phyloP scores from a whole-genome alignment of 2,113 vertebrate species.

The Cheilinus undulatus region DNA sequence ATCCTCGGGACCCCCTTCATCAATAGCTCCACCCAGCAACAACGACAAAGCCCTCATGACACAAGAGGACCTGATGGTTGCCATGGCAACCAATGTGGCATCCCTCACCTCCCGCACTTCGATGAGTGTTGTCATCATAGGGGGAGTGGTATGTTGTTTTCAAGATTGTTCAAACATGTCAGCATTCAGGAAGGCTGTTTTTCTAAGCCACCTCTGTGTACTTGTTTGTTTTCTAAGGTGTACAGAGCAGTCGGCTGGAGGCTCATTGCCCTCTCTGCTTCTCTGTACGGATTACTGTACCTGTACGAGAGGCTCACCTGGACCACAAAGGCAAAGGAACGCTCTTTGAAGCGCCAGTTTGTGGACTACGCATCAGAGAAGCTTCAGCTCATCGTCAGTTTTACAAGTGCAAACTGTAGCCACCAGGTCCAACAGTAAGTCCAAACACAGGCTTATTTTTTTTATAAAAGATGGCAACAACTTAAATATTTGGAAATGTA shows the following conservation, averaged over 20 bases:
- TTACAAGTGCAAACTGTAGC: constrained; percentile 96
- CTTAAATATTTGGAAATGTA: too few relatives aligned
- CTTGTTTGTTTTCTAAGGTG: constrained; percentile 79
- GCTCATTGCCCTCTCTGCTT: constrained; percentile 88
- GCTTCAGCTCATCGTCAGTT: constrained; percentile 93
- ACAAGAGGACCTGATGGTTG: constrained; percentile 92
- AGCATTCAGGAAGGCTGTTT: background rate
- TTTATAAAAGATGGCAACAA: too few relatives aligned
- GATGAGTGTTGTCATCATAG: constrained; percentile 90
- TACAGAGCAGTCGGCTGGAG: constrained; percentile 94
- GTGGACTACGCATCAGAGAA: constrained; percentile 95
- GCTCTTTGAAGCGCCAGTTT: constrained; percentile 94
- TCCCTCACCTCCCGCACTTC: constrained; percentile 94
- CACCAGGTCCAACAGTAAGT: constrained; percentile 98
- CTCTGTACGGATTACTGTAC: constrained; percentile 91
- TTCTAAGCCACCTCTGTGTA: background rate
- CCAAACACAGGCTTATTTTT: background rate
- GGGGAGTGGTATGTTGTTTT: constrained; percentile 91
- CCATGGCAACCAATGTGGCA: constrained; percentile 87
- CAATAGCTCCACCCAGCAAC: constrained; percentile 52
- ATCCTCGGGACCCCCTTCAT: constrained; percentile 73
- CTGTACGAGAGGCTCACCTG: constrained; percentile 93
- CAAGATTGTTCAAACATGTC: background rate
- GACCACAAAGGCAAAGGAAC: constrained; percentile 94
- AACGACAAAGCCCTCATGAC: constrained; percentile 76